These are phyloP conservation scores for Trachymyrmex cornetzi DNA, from an alignment of 1,140 invertebrate species.

Conservation along the genomic window DNA sequence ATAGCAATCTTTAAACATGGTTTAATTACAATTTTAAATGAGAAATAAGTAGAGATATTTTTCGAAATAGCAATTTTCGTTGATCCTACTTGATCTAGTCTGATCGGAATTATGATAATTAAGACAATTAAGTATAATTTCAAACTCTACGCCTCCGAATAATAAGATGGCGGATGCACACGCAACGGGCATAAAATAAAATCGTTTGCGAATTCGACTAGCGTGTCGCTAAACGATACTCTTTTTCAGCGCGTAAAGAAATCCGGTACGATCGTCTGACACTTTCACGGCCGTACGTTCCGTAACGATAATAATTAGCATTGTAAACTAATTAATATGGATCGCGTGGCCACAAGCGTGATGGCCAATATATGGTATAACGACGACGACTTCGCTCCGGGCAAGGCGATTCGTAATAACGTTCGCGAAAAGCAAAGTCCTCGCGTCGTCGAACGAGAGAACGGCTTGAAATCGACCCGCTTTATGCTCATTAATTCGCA, in stretches of 20 bases:
- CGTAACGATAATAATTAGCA: slow-evolving; percentile 48
- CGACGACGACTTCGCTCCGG: not conserved
- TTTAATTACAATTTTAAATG: slow-evolving; percentile 34
- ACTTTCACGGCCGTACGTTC: slow-evolving; percentile 58
- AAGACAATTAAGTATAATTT: slow-evolving; percentile 2
- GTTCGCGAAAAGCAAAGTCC: slow-evolving; percentile 21
- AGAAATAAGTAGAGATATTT: not conserved
- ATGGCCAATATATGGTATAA: not conserved
- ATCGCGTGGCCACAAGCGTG: not conserved
- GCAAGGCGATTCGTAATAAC: not conserved
- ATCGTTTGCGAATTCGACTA: not conserved
- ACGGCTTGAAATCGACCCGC: not conserved
- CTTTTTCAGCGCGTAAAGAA: slow-evolving; percentile 47
- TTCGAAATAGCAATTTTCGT: slow-evolving; percentile 4
- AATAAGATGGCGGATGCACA: slow-evolving; percentile 37
- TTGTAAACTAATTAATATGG: slow-evolving; percentile 56
- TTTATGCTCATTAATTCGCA: slow-evolving; percentile 53
- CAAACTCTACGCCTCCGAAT: not conserved
- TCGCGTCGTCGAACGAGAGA: not conserved
- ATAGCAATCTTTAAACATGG: not conserved
- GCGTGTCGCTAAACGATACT: not conserved
- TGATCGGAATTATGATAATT: slow-evolving; percentile 28
- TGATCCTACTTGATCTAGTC: not conserved
- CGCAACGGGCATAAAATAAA: slow-evolving; percentile 17
- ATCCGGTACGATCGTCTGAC: slow-evolving; percentile 4